phyloP scores from a whole-genome alignment of 2,888 invertebrate species.

The Lysandra bellargus region DNA sequence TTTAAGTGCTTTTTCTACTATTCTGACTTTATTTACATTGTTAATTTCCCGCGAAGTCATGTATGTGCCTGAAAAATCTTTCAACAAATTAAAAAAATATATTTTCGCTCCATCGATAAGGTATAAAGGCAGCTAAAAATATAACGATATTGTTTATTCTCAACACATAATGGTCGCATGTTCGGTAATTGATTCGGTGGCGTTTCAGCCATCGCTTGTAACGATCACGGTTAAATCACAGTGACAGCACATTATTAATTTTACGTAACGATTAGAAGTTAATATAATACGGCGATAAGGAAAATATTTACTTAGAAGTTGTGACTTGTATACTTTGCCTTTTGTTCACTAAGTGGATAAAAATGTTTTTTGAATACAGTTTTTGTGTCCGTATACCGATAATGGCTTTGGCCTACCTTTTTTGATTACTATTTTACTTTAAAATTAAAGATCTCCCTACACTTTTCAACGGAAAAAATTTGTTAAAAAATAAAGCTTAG shows the following conservation, averaged over 20 bases:
- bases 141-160: not conserved
- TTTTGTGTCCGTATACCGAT: too few relatives aligned
- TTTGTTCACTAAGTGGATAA: not conserved
- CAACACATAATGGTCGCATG: constrained; percentile 15
- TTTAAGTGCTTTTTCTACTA: too few relatives aligned
- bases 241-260: constrained; percentile 27
- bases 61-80: too few relatives aligned
- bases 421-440: too few relatives aligned
- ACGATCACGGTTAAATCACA: constrained; percentile 14
- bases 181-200: constrained; percentile 20
- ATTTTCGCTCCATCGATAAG: too few relatives aligned
- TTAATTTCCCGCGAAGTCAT: too few relatives aligned
- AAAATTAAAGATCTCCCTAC: too few relatives aligned
- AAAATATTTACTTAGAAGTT: constrained; percentile 2
- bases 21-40: too few relatives aligned
- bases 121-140: not conserved
- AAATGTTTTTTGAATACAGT: not conserved
- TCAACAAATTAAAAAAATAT: too few relatives aligned
- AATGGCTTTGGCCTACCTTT: too few relatives aligned
- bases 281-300: constrained; percentile 16
- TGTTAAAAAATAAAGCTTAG: not conserved
- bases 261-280: constrained; percentile 14
- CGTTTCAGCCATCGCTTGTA: constrained; percentile 28
- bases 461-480: too few relatives aligned
- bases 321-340: not conserved